These are phyloP conservation scores for Syrrhaptes paradoxus DNA, from an alignment of 2,113 vertebrate genomes.

Conservation along the genomic window DNA sequence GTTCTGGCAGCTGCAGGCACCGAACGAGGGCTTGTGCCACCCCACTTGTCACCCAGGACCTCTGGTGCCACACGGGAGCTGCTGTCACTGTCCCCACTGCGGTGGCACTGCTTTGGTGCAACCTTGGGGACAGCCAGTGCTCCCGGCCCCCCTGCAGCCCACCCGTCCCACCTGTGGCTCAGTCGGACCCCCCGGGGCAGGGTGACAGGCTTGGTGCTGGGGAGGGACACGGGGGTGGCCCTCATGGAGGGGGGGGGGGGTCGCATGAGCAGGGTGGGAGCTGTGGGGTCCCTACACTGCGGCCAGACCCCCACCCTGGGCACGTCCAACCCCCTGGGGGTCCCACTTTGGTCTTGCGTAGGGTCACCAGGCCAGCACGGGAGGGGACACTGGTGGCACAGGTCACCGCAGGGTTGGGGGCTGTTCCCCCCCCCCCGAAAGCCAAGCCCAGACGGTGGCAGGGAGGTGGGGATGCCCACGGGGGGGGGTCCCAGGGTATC, in stretches of 20 bases:
- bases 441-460: background rate
- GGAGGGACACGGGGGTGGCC: background rate
- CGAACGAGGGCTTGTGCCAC: background rate
- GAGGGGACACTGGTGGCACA: fast-evolving
- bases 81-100: background rate
- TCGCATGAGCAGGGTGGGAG: too few species aligned
- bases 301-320: background rate
- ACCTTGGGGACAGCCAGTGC: background rate
- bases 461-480: background rate
- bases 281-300: background rate
- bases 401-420: background rate
- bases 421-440: too few species aligned
- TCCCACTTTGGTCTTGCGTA: too few species aligned
- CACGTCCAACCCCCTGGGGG: too few species aligned
- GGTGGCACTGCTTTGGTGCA: background rate
- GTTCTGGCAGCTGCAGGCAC: background rate
- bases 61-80: background rate
- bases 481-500: background rate
- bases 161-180: fast-evolving
- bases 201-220: background rate
- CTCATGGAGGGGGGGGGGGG: background rate
- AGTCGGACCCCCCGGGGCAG: fast-evolving
- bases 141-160: background rate
- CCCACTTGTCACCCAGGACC: too few species aligned
- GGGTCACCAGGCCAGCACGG: background rate